Conservation (phyloP, 2,113 vertebrate species). For the Anarhynchus alexandrinus region DNA sequence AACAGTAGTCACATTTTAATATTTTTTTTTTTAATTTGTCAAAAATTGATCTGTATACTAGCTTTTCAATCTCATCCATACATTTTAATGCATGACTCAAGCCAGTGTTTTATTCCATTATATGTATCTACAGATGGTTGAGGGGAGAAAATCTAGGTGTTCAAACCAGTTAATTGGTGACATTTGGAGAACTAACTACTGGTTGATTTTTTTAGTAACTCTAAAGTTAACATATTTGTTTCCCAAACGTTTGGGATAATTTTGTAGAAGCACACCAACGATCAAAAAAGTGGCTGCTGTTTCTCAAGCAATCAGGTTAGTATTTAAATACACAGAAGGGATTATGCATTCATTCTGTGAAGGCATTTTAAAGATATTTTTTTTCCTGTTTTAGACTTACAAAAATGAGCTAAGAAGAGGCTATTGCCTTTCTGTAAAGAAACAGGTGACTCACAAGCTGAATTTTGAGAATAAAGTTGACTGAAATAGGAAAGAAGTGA, state of each 20-base stretch:
- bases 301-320: background rate
- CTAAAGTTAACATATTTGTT: background rate
- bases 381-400: background rate
- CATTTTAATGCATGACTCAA: constrained; percentile 1
- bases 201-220: background rate
- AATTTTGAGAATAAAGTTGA: constrained; percentile 25
- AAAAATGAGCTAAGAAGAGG: background rate
- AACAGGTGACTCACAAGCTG: background rate
- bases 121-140: background rate
- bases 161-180: background rate
- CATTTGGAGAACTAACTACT: background rate
- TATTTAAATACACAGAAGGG: background rate
- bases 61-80: background rate
- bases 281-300: background rate
- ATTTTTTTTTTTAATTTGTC: background rate
- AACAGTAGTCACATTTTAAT: background rate
- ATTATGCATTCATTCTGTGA: background rate
- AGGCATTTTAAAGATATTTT: background rate
- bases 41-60: background rate
- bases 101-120: background rate
- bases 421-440: background rate
- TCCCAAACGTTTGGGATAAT: background rate
- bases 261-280: background rate
- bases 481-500: background rate
- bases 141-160: background rate